Evolutionary conservation across 2,113 vertebrate species (phyloP).

Genomic region (Seriola aureovittata): DNA sequence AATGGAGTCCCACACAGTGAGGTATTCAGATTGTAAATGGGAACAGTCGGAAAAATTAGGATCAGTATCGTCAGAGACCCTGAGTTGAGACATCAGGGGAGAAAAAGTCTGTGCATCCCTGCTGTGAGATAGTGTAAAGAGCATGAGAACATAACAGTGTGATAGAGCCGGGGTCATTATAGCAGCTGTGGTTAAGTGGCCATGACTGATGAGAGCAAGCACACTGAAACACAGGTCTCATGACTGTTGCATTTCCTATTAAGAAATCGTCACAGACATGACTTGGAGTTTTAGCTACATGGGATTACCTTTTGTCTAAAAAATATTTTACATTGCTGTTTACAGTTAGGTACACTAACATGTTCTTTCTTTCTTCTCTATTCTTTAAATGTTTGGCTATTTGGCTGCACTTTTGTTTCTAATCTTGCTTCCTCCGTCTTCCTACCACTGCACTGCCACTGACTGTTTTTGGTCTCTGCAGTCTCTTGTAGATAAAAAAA

Average conservation of each 20-base stretch:
- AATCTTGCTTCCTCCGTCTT: constrained; percentile 32
- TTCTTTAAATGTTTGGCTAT: constrained; percentile 32
- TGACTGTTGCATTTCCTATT: background rate
- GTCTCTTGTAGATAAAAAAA: constrained; percentile 65
- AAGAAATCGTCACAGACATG: background rate
- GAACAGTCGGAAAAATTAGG: background rate
- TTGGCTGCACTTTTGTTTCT: constrained; percentile 28
- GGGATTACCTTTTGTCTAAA: background rate
- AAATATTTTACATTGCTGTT: background rate
- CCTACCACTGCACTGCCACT: constrained; percentile 21
- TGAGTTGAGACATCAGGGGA: background rate
- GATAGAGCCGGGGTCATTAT: background rate
- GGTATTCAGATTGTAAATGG: background rate
- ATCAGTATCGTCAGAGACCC: background rate
- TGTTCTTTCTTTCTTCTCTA: background rate
- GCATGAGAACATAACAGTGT: background rate
- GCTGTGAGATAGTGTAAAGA: background rate
- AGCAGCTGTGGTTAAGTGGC: constrained; percentile 22
- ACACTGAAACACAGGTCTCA: constrained; percentile 24
- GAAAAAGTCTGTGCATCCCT: background rate
- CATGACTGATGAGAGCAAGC: constrained; percentile 20
- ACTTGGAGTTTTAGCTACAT: background rate
- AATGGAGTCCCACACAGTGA: background rate
- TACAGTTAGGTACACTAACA: background rate
- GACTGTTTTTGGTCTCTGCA: constrained; percentile 26